Evolutionary conservation across 2,888 invertebrate species (phyloP).

Genomic region (Anarsia innoxiella): DNA sequence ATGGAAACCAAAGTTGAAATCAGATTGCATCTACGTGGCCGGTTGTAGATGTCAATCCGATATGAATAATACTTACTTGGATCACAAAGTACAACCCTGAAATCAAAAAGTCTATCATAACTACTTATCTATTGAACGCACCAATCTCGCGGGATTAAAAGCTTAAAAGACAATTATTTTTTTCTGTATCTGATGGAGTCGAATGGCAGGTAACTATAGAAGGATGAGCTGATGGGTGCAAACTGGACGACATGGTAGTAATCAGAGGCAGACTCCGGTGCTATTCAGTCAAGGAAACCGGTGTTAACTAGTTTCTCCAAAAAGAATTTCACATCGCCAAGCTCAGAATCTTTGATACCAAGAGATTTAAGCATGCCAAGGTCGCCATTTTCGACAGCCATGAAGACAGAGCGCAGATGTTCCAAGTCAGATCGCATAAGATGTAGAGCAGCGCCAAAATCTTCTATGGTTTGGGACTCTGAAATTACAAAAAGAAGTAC

Average conservation of each 20-base stretch:
- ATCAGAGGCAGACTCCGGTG: conserved; percentile 82
- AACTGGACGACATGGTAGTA: conserved; percentile 80
- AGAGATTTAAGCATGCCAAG: conserved; percentile 94
- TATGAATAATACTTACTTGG: too few species aligned
- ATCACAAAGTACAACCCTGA: too few species aligned
- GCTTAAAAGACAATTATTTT: conserved; percentile 40
- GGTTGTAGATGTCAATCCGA: conserved; percentile 44
- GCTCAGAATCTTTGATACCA: conserved; percentile 95
- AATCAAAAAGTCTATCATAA: conserved; percentile 26
- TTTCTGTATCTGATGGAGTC: conserved; percentile 69
- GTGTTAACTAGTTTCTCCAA: conserved; percentile 96
- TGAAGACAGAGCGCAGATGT: conserved; percentile 94
- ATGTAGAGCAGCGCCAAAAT: conserved; percentile 91
- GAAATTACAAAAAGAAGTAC: conserved; percentile 26
- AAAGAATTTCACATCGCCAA: conserved; percentile 97
- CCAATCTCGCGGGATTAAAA: conserved; percentile 39
- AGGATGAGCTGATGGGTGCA: conserved; percentile 82
- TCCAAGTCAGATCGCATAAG: conserved; percentile 92
- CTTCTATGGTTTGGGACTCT: conserved; percentile 97
- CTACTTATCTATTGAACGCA: conserved; percentile 22
- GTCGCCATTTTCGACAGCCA: conserved; percentile 97
- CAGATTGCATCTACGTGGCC: conserved; percentile 59
- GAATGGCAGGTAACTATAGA: conserved; percentile 81
- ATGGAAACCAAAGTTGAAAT: too few species aligned
- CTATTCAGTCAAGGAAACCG: conserved; percentile 94